Conservation (phyloP, 2,113 vertebrate species). For the Carettochelys insculpta region DNA sequence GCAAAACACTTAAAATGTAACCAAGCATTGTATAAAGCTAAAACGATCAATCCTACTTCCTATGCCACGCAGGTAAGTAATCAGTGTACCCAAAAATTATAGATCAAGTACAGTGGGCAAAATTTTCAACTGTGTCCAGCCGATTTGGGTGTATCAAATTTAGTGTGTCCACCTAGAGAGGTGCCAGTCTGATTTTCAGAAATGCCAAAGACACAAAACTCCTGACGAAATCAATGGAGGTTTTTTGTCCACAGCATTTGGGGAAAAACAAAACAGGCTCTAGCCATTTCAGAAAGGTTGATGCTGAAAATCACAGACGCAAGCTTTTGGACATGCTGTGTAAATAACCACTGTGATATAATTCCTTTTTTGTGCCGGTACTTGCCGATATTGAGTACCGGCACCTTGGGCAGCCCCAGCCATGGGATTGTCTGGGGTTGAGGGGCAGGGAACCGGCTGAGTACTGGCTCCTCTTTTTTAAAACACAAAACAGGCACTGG, state of each 20-base stretch:
- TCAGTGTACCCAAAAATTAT: background rate
- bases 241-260: background rate
- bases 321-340: background rate
- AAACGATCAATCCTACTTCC: background rate
- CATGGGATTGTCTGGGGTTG: too few relatives aligned
- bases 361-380: too few relatives aligned
- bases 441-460: too few relatives aligned
- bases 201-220: background rate
- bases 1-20: background rate
- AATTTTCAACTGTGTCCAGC: background rate
- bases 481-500: too few relatives aligned
- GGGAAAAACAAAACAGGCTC: background rate
- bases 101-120: background rate
- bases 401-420: too few relatives aligned
- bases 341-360: background rate
- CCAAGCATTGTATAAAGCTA: background rate
- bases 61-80: background rate
- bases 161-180: background rate
- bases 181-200: background rate
- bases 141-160: background rate
- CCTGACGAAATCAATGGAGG: background rate
- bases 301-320: background rate
- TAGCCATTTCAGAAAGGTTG: background rate
- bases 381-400: too few relatives aligned
- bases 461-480: too few relatives aligned